A percentile compares a stretch with the other conserved stretches of the same genome.
These are phyloP conservation scores for Callospermophilus lateralis DNA, from an alignment of 2,113 vertebrate genomes.

Conservation along the genomic window DNA sequence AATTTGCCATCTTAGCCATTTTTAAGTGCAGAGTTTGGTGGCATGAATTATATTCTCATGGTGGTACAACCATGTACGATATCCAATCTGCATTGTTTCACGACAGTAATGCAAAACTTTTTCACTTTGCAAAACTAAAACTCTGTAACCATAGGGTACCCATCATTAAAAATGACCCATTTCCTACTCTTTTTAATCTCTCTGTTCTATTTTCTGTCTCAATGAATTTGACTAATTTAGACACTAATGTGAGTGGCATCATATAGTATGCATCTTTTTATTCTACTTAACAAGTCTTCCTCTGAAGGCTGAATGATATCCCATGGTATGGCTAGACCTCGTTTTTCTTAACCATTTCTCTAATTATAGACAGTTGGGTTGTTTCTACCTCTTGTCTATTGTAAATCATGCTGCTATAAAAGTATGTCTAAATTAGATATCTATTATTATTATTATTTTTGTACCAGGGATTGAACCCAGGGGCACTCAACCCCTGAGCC, in stretches of 20 bases:
- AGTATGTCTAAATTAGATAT: neutral
- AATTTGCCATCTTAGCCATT: neutral
- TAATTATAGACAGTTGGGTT: neutral
- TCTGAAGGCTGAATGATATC: neutral
- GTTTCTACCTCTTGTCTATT: neutral
- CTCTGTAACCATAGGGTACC: no score
- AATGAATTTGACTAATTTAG: neutral
- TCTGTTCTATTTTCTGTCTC: neutral
- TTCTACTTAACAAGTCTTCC: neutral
- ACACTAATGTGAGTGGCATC: no score
- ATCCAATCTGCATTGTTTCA: neutral
- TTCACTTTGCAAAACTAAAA: neutral
- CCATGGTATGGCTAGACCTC: no score
- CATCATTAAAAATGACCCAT: no score
- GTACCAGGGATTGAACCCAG: no score
- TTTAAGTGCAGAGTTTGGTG: neutral
- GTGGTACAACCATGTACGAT: neutral
- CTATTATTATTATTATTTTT: neutral
- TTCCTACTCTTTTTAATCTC: neutral
- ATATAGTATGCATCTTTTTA: neutral
- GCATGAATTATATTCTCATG: neutral
- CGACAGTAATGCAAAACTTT: no score
- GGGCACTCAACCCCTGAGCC: no score
- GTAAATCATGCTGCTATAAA: neutral
- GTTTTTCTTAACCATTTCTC: neutral